These are phyloP conservation scores for Pantherophis alleghaniensis DNA, from an alignment of 2,797 vertebrate species.

Conservation along the genomic window DNA sequence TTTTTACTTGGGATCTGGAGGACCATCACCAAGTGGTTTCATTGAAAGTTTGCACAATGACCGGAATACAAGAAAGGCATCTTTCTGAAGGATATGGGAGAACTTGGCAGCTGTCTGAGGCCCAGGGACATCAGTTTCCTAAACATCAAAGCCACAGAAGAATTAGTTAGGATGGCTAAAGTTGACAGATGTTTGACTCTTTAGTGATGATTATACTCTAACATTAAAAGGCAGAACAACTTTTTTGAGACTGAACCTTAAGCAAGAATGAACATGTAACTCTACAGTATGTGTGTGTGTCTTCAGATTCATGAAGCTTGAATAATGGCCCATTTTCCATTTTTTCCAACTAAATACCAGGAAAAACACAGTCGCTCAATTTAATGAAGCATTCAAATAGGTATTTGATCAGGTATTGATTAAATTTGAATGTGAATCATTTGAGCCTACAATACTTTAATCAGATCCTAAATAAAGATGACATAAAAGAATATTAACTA, in stretches of 20 bases:
- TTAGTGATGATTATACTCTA: not conserved
- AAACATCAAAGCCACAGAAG: slow-evolving; percentile 38
- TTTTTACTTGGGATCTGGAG: slow-evolving; percentile 94
- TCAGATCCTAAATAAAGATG: not conserved
- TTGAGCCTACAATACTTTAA: not conserved
- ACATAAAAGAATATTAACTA: not conserved
- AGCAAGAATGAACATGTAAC: not conserved
- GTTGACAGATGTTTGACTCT: slow-evolving; percentile 16
- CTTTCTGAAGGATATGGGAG: slow-evolving; percentile 95
- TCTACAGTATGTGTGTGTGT: too few species aligned
- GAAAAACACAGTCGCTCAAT: not conserved
- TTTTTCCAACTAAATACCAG: not conserved
- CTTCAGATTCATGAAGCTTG: not conserved
- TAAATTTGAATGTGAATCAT: not conserved
- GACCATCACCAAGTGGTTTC: slow-evolving; percentile 94
- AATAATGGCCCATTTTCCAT: not conserved
- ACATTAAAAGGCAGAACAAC: not conserved
- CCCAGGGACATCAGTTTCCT: slow-evolving; percentile 88
- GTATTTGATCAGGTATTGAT: not conserved
- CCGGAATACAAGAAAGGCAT: slow-evolving; percentile 95
- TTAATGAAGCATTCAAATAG: not conserved
- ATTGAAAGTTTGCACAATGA: slow-evolving; percentile 97
- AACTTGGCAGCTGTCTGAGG: slow-evolving; percentile 81
- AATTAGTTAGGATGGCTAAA: slow-evolving; percentile 7
- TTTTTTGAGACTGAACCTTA: not conserved